Percentiles rank a stretch among this genome's conserved stretches.
Evolutionary conservation across 2,888 invertebrate species (phyloP).

Genomic region (Salticus scenicus): DNA sequence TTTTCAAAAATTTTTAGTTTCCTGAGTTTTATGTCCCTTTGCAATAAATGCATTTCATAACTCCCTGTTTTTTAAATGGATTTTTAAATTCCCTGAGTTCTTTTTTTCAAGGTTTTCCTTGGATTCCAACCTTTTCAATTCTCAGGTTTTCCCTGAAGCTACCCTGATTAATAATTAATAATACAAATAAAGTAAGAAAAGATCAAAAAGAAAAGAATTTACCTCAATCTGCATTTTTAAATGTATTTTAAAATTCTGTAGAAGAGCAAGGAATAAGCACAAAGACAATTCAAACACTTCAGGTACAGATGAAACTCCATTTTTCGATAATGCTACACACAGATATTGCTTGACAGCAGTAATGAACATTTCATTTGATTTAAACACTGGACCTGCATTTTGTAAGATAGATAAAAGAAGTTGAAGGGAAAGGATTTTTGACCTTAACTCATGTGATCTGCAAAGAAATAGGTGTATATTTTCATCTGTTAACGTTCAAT

Average conservation of each 20-base stretch:
- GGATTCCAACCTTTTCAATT: too few relatives aligned
- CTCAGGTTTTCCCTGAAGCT: too few relatives aligned
- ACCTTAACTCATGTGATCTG: conserved; percentile 93
- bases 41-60: too few relatives aligned
- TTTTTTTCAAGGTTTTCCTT: too few relatives aligned
- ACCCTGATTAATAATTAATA: too few relatives aligned
- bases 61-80: too few relatives aligned
- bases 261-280: conserved; percentile 94
- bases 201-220: conserved; percentile 29
- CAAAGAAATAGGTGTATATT: conserved; percentile 70
- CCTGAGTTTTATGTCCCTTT: too few relatives aligned
- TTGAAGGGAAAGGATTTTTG: conserved; percentile 97
- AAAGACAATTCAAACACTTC: conserved; percentile 97
- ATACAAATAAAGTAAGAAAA: too few relatives aligned
- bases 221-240: conserved; percentile 99
- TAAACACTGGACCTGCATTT: conserved; percentile 96
- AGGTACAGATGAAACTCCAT: conserved; percentile 97
- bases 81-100: too few relatives aligned
- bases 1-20: too few relatives aligned
- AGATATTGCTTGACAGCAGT: conserved; percentile 98
- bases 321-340: conserved; percentile 98
- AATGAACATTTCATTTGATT: conserved; percentile 97
- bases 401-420: conserved; percentile 95
- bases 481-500: too few relatives aligned
- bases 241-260: conserved; percentile 98